Percentiles rank a stretch among this genome's conserved stretches.
Evolutionary conservation across 1,140 invertebrate genomes (phyloP).

Genomic region (Diprion similis): DNA sequence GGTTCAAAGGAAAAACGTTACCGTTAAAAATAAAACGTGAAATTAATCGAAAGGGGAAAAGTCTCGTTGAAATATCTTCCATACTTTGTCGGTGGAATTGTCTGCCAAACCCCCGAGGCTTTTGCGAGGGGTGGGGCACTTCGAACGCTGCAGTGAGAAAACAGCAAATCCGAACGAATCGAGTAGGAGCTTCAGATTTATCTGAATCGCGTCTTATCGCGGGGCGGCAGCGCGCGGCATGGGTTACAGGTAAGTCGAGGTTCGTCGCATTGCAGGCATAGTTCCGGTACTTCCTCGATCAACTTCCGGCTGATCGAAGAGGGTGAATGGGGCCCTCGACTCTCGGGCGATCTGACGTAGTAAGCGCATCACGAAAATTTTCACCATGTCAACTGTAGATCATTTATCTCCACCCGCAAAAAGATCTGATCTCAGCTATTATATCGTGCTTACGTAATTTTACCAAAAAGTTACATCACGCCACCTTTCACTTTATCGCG

Average conservation of each 20-base stretch:
- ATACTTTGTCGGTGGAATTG: constrained; percentile 1
- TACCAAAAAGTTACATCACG: neutral
- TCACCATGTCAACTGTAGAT: too few species aligned
- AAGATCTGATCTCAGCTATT: neutral
- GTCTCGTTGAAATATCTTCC: neutral
- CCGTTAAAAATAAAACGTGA: neutral
- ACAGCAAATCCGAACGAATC: constrained; percentile 4
- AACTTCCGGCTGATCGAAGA: neutral
- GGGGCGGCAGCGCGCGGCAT: neutral
- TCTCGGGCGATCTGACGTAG: too few species aligned
- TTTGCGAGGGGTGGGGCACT: neutral
- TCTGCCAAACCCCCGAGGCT: neutral
- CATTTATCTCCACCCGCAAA: neutral
- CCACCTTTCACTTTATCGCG: neutral
- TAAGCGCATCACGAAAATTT: too few species aligned
- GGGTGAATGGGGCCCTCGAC: too few species aligned
- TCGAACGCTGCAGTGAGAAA: neutral
- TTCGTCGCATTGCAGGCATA: neutral
- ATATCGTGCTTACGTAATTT: neutral
- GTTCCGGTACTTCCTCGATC: neutral
- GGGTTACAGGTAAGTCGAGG: neutral
- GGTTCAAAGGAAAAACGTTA: neutral
- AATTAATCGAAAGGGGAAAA: neutral
- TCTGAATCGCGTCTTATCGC: constrained; percentile 7
- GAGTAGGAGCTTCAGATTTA: constrained; percentile 1